A percentile compares a stretch with the other conserved stretches of the same genome.
Conservation (phyloP, 2,113 vertebrate genomes). For the Passer domesticus region DNA sequence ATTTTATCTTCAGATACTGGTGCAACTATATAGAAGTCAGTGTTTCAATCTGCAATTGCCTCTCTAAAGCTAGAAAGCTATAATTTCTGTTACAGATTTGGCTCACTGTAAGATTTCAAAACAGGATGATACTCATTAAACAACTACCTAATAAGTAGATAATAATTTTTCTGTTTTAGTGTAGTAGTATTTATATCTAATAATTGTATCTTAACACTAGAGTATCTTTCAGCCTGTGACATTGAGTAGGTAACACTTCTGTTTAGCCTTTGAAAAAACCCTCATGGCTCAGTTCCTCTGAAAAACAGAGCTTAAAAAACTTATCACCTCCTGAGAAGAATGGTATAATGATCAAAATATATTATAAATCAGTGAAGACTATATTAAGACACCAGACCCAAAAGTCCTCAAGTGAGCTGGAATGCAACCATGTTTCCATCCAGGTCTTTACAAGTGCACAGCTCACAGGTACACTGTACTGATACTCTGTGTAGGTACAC, state of each 20-base stretch:
- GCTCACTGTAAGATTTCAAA: background rate
- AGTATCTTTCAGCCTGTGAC: background rate
- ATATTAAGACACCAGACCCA: background rate
- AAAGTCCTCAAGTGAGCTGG: background rate
- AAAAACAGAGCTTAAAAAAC: background rate
- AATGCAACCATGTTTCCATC: background rate
- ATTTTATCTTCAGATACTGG: background rate
- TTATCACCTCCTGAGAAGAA: background rate
- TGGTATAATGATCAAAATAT: background rate
- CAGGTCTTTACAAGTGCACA: fast-evolving
- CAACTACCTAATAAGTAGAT: background rate
- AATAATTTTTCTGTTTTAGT: background rate
- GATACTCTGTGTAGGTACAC: background rate
- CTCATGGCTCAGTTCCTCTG: background rate
- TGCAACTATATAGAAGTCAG: background rate
- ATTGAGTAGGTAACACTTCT: background rate
- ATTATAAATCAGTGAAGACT: background rate
- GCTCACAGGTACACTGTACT: background rate
- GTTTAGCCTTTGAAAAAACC: background rate
- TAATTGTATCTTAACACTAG: background rate
- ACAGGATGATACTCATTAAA: background rate
- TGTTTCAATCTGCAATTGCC: background rate
- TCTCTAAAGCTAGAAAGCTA: background rate
- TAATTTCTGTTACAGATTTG: background rate
- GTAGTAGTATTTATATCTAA: background rate